Evolutionary conservation across 2,888 invertebrate species (phyloP), one percentile per base, ranked within the genome.

Genomic region (Drosophila kokeensis): DNA sequence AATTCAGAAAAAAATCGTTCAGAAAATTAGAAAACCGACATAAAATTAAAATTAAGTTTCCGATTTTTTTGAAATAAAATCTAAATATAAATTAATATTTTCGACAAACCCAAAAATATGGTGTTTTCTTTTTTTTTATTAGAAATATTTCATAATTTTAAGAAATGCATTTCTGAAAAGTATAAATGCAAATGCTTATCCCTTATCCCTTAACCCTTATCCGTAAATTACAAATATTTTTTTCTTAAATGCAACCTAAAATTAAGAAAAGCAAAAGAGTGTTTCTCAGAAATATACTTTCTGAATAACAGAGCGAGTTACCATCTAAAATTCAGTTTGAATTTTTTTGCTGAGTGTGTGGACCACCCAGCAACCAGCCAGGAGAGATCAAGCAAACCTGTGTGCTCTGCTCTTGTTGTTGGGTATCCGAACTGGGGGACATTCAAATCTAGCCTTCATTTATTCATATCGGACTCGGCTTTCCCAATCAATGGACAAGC

Each of bases 401-500:
- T 55, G 59, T 52, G 48, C 53, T 29, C 10, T 42, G 48, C 53
- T 48, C 45, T 65, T 69, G 69, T 67, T 69, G 71, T 68, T 45
- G 34, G 45, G 38, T 52, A 69, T 66, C 68, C 68, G 52, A 60
- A 53, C 40, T 57, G 68, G 71, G 69, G 67, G 62, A 62, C 72
- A 69, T 42, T 69, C 73, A 74, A 57, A 73, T 66, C 76, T 69
- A 57, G 38, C 76, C 69, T 85, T 78, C 83, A 87, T 85, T 87
- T 85, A 90, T 85, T 82, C 87, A 90, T 81, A 76, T 84, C 69
- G 75, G 76, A 75, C 85, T 8, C 87, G 90, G 85, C 85, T 89
- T 89, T 89, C 81, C 72, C 87, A 89, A 89, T 89, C 89, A 89
- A 89, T 90, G 90, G 86, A 70, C 85, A 59, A 50, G 64, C 66